Percentiles rank a stretch among this genome's conserved stretches.
These are phyloP conservation scores for Gibbula magus DNA, from an alignment of 2,888 invertebrate genomes.

Conservation along the genomic window DNA sequence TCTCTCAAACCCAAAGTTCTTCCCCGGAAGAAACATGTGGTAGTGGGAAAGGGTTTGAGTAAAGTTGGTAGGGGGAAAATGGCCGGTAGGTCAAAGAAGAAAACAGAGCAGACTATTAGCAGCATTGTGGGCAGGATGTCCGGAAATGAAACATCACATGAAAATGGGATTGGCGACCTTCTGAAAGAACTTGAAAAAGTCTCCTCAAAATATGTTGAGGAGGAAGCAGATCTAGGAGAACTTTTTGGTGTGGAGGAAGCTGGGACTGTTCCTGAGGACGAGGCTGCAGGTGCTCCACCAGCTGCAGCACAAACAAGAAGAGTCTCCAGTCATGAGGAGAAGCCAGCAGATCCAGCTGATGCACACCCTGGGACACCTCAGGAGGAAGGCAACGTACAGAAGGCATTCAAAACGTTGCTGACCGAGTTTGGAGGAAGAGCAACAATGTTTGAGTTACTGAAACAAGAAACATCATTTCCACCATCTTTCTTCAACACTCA, in stretches of 20 bases:
- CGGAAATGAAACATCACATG: neutral
- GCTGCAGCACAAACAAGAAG: neutral
- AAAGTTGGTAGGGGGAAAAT: neutral
- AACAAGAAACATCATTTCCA: neutral
- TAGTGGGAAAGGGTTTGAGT: neutral
- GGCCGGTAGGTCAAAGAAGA: neutral
- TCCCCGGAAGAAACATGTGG: neutral
- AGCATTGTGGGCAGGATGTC: neutral
- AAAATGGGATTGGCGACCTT: neutral
- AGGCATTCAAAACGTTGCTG: conserved; percentile 5
- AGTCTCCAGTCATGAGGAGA: neutral
- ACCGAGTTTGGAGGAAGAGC: conserved; percentile 8
- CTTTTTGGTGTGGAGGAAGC: neutral
- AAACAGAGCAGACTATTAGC: neutral
- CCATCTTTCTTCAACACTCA: neutral
- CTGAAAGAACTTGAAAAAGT: neutral
- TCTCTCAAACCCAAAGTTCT: neutral
- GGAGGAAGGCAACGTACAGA: neutral
- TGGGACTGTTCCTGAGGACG: neutral
- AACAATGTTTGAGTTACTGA: neutral
- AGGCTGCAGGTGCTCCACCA: neutral
- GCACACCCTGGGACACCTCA: neutral
- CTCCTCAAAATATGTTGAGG: neutral
- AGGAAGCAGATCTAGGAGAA: neutral
- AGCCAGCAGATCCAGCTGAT: neutral